These are phyloP conservation scores for Sciurus carolinensis DNA, from an alignment of 2,797 vertebrate genomes.

Conservation along the genomic window DNA sequence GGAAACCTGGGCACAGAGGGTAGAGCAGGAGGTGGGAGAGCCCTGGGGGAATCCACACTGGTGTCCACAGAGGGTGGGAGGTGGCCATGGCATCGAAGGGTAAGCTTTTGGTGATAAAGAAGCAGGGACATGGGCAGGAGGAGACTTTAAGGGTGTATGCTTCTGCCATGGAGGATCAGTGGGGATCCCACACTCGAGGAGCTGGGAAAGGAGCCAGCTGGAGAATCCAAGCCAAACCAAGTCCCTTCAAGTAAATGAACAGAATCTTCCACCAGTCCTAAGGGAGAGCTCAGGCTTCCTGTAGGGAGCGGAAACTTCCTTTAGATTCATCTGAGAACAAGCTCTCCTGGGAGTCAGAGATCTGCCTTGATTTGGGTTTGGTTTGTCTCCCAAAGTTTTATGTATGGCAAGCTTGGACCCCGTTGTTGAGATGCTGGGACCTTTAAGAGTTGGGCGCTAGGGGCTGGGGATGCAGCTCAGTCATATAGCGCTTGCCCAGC, in stretches of 20 bases:
- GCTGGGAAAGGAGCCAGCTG: not conserved
- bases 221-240: not conserved
- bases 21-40: not conserved
- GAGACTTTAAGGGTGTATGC: not conserved
- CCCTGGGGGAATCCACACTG: rapidly evolving
- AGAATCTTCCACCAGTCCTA: not conserved
- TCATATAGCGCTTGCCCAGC: no score
- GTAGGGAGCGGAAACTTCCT: not conserved
- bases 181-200: no score
- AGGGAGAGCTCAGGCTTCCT: not conserved
- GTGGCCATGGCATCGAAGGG: not conserved
- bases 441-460: not conserved
- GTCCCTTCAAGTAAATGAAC: not conserved
- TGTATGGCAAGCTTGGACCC: not conserved
- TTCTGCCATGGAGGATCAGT: not conserved
- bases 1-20: not conserved
- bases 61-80: not conserved
- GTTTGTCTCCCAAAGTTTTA: not conserved
- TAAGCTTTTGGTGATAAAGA: not conserved
- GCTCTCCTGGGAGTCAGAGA: not conserved
- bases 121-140: not conserved
- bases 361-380: not conserved
- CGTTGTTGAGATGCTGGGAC: not conserved
- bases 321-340: not conserved
- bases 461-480: no score